These are phyloP conservation scores for Tetragonisca angustula DNA, from an alignment of 2,888 invertebrate species.

Conservation along the genomic window DNA sequence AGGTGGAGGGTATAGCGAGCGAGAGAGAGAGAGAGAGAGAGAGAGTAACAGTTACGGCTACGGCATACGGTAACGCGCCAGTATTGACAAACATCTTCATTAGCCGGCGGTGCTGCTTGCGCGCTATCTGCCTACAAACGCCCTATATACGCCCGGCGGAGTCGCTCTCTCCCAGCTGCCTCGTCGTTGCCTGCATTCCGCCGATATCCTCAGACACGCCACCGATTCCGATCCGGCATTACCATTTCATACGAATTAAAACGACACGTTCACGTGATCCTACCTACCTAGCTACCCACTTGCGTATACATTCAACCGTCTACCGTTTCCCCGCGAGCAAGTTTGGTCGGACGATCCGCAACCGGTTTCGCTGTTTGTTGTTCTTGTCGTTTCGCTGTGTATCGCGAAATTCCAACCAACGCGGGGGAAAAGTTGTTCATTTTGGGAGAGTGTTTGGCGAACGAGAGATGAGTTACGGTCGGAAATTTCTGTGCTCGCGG, in stretches of 20 bases:
- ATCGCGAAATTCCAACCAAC: not conserved
- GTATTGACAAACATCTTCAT: slow-evolving; percentile 82
- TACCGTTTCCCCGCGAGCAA: not conserved
- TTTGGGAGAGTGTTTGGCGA: not conserved
- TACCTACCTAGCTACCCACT: not conserved
- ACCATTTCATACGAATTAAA: slow-evolving; percentile 67
- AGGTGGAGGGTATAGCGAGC: not conserved
- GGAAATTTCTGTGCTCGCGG: slow-evolving; percentile 23
- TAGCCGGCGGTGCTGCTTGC: slow-evolving; percentile 73
- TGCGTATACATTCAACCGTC: too few species aligned
- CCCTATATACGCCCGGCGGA: slow-evolving; percentile 50
- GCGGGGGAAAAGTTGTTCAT: not conserved
- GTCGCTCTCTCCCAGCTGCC: slow-evolving; percentile 48
- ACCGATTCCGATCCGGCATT: slow-evolving; percentile 66
- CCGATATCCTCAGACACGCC: slow-evolving; percentile 63
- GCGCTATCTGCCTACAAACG: slow-evolving; percentile 73
- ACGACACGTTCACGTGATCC: slow-evolving; percentile 62
- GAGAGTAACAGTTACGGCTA: slow-evolving; percentile 57
- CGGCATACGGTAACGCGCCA: slow-evolving; percentile 72
- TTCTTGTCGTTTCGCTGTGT: not conserved
- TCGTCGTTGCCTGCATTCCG: slow-evolving; percentile 62
- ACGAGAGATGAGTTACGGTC: slow-evolving; percentile 24
- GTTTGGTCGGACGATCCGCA: not conserved
- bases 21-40: not conserved
- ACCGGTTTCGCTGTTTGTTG: not conserved